Evolutionary conservation across 2,797 vertebrate genomes (phyloP).

Genomic region (Pseudotriccus pelzelni): DNA sequence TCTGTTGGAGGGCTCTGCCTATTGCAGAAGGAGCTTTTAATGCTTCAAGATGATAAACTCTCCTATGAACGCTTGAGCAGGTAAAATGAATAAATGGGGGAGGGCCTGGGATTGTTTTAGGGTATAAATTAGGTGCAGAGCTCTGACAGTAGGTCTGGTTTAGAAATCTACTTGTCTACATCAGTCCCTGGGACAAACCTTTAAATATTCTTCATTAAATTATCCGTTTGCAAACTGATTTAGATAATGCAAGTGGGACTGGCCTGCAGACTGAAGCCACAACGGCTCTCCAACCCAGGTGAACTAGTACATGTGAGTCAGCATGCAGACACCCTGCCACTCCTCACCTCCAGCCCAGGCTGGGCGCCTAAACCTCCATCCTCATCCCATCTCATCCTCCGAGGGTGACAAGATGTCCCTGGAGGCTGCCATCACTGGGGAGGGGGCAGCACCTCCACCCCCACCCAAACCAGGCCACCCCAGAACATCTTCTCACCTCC

Average conservation of each 20-base stretch:
- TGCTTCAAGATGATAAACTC: neutral
- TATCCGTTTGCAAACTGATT: conserved; percentile 71
- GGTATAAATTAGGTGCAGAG: neutral
- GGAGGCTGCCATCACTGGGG: conserved; percentile 14
- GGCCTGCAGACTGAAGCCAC: conserved; percentile 73
- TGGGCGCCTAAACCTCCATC: conserved; percentile 41
- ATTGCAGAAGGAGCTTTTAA: neutral
- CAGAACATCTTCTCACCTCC: conserved; percentile 31
- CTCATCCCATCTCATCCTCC: conserved; percentile 61
- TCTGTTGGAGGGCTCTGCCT: neutral
- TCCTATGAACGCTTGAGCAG: neutral
- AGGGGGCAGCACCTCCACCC: neutral
- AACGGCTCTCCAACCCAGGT: conserved; percentile 70
- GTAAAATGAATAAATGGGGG: conserved; percentile 12
- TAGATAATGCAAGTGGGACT: conserved; percentile 73
- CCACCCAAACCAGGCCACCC: neutral
- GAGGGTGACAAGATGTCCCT: conserved; percentile 39
- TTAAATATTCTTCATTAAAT: conserved; percentile 38
- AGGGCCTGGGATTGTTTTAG: neutral
- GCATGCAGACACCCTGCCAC: conserved; percentile 68
- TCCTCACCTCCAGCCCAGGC: conserved; percentile 44
- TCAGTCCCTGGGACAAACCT: conserved; percentile 44
- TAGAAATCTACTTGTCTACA: conserved; percentile 29
- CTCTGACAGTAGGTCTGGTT: neutral
- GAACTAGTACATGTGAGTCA: conserved; percentile 75